Conservation (phyloP, 2,113 vertebrate genomes). For the Phrynosoma blainvillii region DNA sequence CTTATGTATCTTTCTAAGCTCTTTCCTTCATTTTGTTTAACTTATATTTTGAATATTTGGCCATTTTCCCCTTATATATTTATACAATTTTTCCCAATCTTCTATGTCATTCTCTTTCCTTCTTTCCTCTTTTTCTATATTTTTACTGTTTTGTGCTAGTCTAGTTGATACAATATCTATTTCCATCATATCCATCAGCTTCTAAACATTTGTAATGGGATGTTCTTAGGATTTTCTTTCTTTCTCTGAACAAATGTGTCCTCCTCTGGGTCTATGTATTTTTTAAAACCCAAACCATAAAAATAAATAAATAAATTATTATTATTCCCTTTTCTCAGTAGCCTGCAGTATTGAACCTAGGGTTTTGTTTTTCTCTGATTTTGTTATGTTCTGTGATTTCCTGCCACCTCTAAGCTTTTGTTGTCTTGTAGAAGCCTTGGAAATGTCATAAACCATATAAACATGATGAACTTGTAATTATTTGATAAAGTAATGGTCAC, state of each 20-base stretch:
- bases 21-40: no score
- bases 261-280: constrained; percentile 25
- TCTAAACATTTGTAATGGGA: constrained; percentile 32
- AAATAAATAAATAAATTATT: background rate
- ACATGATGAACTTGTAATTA: background rate
- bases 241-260: constrained; percentile 19
- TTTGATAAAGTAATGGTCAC: background rate
- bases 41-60: no score
- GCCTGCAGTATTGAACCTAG: constrained; percentile 15
- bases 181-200: no score
- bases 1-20: no score
- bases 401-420: background rate
- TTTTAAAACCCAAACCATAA: background rate
- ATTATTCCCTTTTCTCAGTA: background rate
- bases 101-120: no score
- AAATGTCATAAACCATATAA: background rate
- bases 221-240: constrained; percentile 35
- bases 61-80: no score
- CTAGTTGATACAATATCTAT: no score
- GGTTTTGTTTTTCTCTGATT: background rate
- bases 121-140: no score
- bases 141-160: no score
- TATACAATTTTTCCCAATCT: no score
- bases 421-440: background rate
- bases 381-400: background rate